Conservation (phyloP, 2,113 vertebrate genomes). For the Onychostoma macrolepis region DNA sequence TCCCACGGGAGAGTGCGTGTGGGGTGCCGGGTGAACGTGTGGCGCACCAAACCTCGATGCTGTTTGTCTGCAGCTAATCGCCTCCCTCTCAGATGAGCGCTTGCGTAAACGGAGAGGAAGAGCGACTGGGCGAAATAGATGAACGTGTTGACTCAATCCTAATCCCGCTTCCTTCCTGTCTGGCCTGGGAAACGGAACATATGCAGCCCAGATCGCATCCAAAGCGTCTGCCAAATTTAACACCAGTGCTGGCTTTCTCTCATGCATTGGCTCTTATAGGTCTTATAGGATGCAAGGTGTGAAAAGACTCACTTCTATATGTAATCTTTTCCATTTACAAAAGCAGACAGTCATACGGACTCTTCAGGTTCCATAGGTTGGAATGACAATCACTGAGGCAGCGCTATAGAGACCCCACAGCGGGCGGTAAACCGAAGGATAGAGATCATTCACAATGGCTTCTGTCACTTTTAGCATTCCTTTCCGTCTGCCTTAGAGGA, state of each 20-base stretch:
- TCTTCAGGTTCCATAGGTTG: constrained; percentile 45
- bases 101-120: constrained; percentile 61
- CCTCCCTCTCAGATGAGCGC: constrained; percentile 73
- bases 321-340: constrained; percentile 8
- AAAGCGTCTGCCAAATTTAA: constrained; percentile 38
- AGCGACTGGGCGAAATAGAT: constrained; percentile 65
- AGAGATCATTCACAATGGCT: constrained; percentile 66
- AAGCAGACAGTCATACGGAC: background rate
- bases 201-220: constrained; percentile 50
- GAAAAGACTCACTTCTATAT: constrained; percentile 13
- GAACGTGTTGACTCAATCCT: constrained; percentile 66
- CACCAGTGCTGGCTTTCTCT: background rate
- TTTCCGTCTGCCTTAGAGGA: constrained; percentile 65
- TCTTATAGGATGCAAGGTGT: background rate
- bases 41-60: constrained; percentile 53
- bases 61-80: constrained; percentile 72
- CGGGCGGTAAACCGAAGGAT: constrained; percentile 54
- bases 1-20: constrained; percentile 60
- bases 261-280: background rate
- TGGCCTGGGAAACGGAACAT: constrained; percentile 68
- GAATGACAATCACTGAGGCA: constrained; percentile 62
- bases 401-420: constrained; percentile 50
- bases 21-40: constrained; percentile 30
- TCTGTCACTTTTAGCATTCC: constrained; percentile 67
- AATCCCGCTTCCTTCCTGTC: constrained; percentile 76